Base-by-base conservation (phyloP, 2,113 vertebrate species). In the Hemiscyllium ocellatum region DNA sequence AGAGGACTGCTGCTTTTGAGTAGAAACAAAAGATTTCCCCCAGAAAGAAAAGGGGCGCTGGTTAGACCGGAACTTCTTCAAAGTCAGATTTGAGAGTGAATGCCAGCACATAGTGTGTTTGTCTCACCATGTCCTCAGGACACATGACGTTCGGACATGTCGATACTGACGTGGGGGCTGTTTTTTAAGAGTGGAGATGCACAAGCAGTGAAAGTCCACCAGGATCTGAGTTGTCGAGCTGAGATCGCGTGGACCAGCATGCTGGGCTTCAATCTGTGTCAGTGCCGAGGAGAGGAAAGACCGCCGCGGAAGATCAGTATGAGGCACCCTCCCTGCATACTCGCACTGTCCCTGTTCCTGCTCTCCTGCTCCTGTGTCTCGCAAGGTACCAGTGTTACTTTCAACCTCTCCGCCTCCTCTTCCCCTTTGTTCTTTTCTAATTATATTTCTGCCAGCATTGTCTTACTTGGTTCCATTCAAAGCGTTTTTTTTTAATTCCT, bases 181-280 rank as follows among this genome's bases (percentile, higher is more conserved):
- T 47, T 37, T 24, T 47, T 95, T 95, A 95, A 72, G 22, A 69
- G 65, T 42, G 50, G 10, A 93, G 89, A 37, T 68, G n/a, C 61
- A 66, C 89, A 37, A 61, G 89, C 61, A 66, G 65, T 93, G n/a
- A 93, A 93, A 37, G 56, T 37, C 33, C 15, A 65, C 33, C 8
- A n/a, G 61, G 26, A 33, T 69, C 91, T 42, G 68, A 72, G 93
- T 24, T 66, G 93, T 20, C n/a, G 3, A 24, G 50, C 8, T 87
- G 33, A 91, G 56, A 91, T 6, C 65, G 24, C 4, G 65, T 37
- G 65, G 66, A 47, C 29, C 20, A 52, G 15, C 20, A 70, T 76
- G 95, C 97, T 97, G 97, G 97, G 96, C 96, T 97, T 95, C 93
- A 96, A 96, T 96, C 96, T 96, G 96, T 96, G 96, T 96, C 97